Percentiles rank a stretch among this genome's conserved stretches.
Conservation (phyloP, 2,797 vertebrate species). For the Huso huso region DNA sequence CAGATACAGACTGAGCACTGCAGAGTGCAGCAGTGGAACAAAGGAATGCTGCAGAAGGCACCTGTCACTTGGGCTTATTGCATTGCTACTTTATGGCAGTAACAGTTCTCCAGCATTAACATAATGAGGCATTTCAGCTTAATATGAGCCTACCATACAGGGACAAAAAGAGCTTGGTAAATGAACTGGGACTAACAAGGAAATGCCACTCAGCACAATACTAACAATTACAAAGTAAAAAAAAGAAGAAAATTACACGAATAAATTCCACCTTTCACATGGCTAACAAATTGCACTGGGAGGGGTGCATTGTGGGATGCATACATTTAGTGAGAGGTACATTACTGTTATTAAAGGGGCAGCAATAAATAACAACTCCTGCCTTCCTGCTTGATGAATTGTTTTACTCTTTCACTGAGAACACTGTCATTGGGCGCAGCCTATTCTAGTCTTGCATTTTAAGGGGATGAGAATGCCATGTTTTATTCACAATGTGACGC, state of each 20-base stretch:
- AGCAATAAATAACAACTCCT: constrained; percentile 53
- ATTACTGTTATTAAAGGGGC: constrained; percentile 65
- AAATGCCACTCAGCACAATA: constrained; percentile 30
- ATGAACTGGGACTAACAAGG: constrained; percentile 31
- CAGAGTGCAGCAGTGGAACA: constrained; percentile 3
- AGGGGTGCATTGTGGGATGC: constrained; percentile 27
- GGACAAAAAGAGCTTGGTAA: constrained; percentile 12
- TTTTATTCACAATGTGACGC: neutral
- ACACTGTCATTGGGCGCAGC: constrained; percentile 22
- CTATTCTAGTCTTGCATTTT: constrained; percentile 39
- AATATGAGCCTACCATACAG: constrained; percentile 16
- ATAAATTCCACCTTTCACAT: constrained; percentile 43
- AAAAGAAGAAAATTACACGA: constrained; percentile 32
- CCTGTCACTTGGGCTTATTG: constrained; percentile 1
- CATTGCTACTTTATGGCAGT: neutral
- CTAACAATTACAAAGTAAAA: constrained; percentile 24
- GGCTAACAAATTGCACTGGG: constrained; percentile 36
- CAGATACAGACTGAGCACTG: constrained; percentile 2
- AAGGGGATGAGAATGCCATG: constrained; percentile 2
- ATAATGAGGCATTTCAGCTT: constrained; percentile 25
- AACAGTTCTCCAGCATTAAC: constrained; percentile 22
- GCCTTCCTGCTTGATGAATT: constrained; percentile 28
- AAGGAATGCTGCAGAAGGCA: neutral
- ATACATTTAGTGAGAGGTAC: constrained; percentile 31
- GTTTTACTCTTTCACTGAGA: constrained; percentile 20